A percentile compares a stretch with the other conserved stretches of the same genome.
Conservation (phyloP, 2,797 vertebrate genomes). For the Aldrovandia affinis region DNA sequence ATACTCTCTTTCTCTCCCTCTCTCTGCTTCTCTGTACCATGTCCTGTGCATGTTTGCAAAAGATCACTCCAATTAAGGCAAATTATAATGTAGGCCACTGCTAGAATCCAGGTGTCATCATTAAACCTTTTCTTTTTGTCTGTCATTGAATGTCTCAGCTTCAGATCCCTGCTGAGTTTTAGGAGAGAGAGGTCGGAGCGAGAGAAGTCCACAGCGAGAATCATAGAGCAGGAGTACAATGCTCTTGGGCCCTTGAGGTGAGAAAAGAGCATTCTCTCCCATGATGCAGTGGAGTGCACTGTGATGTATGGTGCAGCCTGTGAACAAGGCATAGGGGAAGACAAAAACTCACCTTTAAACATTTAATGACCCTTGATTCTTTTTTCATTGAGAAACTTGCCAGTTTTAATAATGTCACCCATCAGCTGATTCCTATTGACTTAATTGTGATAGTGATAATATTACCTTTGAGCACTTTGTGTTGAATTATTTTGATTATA, state of each 20-base stretch:
- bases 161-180: slow-evolving; percentile 78
- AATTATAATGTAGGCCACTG: background rate
- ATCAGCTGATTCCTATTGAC: too few species aligned
- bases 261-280: slow-evolving; percentile 23
- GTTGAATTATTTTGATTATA: too few species aligned
- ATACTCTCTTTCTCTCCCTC: background rate
- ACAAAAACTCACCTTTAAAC: too few species aligned
- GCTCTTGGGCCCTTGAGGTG: slow-evolving; percentile 84
- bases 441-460: too few species aligned
- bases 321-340: too few species aligned
- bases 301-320: too few species aligned
- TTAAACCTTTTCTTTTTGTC: slow-evolving; percentile 5
- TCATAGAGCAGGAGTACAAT: slow-evolving; percentile 81
- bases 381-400: too few species aligned
- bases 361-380: too few species aligned
- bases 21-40: background rate
- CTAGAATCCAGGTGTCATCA: background rate
- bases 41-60: background rate
- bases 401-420: too few species aligned
- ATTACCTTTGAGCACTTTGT: too few species aligned
- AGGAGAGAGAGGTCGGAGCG: slow-evolving; percentile 65
- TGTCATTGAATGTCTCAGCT: slow-evolving; percentile 55
- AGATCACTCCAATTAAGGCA: background rate
- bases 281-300: background rate
- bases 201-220: slow-evolving; percentile 75